These are phyloP conservation scores for Meteorus colon DNA, from an alignment of 2,888 invertebrate species.

Conservation along the genomic window DNA sequence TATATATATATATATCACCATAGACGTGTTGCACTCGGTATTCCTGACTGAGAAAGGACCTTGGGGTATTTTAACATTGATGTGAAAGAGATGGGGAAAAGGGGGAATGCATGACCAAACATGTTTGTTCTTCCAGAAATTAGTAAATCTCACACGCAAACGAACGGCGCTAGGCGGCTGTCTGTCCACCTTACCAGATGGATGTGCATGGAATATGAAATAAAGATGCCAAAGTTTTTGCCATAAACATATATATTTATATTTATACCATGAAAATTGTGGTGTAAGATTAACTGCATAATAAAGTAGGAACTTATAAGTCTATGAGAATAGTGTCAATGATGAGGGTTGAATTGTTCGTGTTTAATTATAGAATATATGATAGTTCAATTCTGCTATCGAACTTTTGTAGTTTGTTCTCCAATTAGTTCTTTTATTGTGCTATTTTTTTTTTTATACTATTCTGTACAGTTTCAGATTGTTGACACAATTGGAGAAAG, in stretches of 20 bases:
- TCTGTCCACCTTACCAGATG: conserved; percentile 19
- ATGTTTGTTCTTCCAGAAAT: conserved; percentile 59
- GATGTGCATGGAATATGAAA: conserved; percentile 37
- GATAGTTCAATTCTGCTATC: too few relatives aligned
- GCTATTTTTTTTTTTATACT: too few relatives aligned
- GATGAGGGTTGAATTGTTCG: too few relatives aligned
- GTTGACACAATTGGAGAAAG: too few relatives aligned
- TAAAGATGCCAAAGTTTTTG: conserved; percentile 10
- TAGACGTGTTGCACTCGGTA: conserved; percentile 24
- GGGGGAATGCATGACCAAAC: conserved; percentile 19
- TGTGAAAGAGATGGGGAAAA: background rate
- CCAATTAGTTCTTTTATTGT: too few relatives aligned
- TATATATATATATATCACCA: background rate
- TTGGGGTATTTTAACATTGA: conserved; percentile 11
- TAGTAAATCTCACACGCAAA: conserved; percentile 67
- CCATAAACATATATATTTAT: conserved; percentile 4
- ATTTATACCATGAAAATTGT: background rate
- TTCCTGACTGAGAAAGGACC: background rate
- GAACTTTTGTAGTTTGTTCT: too few relatives aligned
- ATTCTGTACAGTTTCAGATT: too few relatives aligned
- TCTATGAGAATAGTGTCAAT: too few relatives aligned
- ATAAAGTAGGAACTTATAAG: too few relatives aligned
- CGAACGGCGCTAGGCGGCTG: conserved; percentile 41
- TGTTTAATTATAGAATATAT: too few relatives aligned
- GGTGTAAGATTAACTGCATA: too few relatives aligned